These are phyloP conservation scores for Calephelis perditalis DNA, from an alignment of 2,888 invertebrate genomes.

Conservation along the genomic window DNA sequence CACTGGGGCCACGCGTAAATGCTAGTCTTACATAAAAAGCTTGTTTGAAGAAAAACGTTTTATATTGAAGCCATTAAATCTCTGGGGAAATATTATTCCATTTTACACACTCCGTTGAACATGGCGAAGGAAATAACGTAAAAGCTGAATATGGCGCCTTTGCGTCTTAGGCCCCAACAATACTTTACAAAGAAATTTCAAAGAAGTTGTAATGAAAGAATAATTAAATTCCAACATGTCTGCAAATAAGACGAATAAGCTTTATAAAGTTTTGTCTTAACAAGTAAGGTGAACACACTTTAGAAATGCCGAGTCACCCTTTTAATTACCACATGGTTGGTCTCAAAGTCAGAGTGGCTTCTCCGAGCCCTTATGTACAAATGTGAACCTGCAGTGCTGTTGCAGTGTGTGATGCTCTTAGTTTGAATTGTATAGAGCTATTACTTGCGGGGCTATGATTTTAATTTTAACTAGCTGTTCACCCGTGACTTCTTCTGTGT, in stretches of 20 bases:
- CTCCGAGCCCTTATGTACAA: slow-evolving; percentile 19
- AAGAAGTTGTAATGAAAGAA: not conserved
- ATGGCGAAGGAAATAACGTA: no score
- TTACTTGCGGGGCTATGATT: not conserved
- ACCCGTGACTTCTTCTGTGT: no score
- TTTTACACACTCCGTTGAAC: no score
- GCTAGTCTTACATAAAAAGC: no score
- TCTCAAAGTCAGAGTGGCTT: slow-evolving; percentile 27
- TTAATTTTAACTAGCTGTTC: no score
- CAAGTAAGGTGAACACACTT: slow-evolving; percentile 2
- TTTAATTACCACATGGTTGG: slow-evolving; percentile 25
- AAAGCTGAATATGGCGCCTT: no score
- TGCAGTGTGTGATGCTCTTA: not conserved
- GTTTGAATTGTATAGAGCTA: not conserved
- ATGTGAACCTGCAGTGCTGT: not conserved
- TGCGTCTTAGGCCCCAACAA: no score
- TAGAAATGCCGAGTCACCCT: slow-evolving; percentile 14
- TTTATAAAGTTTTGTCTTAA: slow-evolving; percentile 7
- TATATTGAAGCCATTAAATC: no score
- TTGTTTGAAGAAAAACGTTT: no score
- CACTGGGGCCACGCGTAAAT: no score
- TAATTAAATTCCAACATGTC: not conserved
- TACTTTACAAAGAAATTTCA: no score
- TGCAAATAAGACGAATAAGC: slow-evolving; percentile 3
- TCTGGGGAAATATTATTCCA: no score